Evolutionary conservation across 2,113 vertebrate species (phyloP), one percentile per base, ranked within the genome.

Genomic region (Spilogale gracilis): DNA sequence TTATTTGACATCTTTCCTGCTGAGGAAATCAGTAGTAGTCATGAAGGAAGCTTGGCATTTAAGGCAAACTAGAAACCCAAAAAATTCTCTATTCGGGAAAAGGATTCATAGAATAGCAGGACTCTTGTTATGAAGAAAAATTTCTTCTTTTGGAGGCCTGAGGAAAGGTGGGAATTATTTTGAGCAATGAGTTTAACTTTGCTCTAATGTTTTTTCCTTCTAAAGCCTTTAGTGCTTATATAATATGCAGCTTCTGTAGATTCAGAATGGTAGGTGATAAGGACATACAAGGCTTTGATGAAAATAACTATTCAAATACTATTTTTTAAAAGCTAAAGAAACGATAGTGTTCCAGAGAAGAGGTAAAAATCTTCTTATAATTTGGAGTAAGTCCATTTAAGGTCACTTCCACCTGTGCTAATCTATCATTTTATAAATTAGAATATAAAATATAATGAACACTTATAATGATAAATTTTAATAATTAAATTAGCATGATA

Each of bases 261-360:
- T 45, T 67, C 11, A 94, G 32, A 69, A 61, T 88, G 5, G 7
- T 80, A 78, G 23, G 8, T 74, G 58, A 74, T 17, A 67, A 54
- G 5, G 21, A 84, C 58, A 45, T 25, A 69, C 18, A 76, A 58
- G 56, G 45, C 2, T 81, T 69, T 69, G 30, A 81, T 50, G 45
- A 82, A 93, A 91, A 63, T 92, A 18, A 63, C 25, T 27, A 83
- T 92, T 90, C 48, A 79, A 38, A 58, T 60, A 83, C 65, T 61
- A 78, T 30, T 45, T 38, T 81, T 93, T 93, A 78, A 88, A 89
- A 8, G 20, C 9, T 65, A 58, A 91, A 91, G 9, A 9, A 96
- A 80, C 71, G 7, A 84, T 16, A 82, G 9, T 11, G 17, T 85
- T 21, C 60, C 80, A 83, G 80, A 25, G 56, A 73, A 69, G 16